Percentiles rank a stretch among this genome's conserved stretches.
Evolutionary conservation across 2,797 vertebrate species (phyloP).

Genomic region (Anolis apletophallus): DNA sequence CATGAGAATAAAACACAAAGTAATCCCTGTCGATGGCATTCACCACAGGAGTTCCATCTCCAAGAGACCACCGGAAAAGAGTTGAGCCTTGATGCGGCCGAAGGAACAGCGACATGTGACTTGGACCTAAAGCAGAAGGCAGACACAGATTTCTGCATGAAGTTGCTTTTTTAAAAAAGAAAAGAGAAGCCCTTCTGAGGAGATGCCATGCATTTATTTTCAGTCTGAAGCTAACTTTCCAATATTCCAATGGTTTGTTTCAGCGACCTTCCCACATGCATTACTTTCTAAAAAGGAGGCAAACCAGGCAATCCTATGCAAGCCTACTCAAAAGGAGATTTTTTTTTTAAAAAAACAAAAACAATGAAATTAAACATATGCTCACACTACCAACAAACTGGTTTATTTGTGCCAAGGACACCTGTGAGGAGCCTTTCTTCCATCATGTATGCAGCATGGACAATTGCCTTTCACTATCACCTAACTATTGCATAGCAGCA

Average conservation of each 20-base stretch:
- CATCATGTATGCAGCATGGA: neutral
- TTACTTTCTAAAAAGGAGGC: neutral
- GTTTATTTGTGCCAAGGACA: neutral
- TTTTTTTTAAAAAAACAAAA: neutral
- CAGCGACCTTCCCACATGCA: too few species aligned
- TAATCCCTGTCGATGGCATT: slow-evolving; percentile 87
- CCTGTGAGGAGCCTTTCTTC: neutral
- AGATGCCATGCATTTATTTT: neutral
- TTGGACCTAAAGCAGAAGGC: slow-evolving; percentile 83
- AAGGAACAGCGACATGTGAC: slow-evolving; percentile 93
- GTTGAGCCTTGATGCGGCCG: slow-evolving; percentile 81
- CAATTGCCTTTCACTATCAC: neutral
- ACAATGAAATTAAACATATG: neutral
- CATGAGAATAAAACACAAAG: slow-evolving; percentile 94
- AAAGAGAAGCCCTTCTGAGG: neutral
- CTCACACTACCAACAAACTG: neutral
- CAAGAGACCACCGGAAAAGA: slow-evolving; percentile 91
- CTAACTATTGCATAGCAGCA: neutral
- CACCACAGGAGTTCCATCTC: slow-evolving; percentile 84
- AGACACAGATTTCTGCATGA: fast-evolving
- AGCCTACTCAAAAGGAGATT: neutral
- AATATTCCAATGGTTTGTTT: neutral
- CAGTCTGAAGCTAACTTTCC: neutral
- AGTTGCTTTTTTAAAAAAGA: neutral
- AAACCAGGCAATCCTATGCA: neutral